These are phyloP conservation scores for Bombus superbus DNA, from an alignment of 1,140 invertebrate species.

Conservation along the genomic window DNA sequence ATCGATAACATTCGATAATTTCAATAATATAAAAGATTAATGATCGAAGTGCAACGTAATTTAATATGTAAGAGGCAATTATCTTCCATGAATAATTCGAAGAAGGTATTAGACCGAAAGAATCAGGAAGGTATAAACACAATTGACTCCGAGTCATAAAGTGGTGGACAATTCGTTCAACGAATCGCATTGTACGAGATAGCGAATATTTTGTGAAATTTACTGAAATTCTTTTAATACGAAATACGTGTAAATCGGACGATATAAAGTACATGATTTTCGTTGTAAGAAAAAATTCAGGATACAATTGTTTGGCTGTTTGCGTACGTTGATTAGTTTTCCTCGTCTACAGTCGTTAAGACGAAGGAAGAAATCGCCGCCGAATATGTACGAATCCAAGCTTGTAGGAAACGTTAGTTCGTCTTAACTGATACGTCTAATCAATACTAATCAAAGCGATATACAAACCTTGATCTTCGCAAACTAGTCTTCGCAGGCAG, in stretches of 20 bases:
- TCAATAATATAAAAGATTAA: neutral
- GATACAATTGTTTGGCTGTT: neutral
- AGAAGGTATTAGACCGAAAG: too few species aligned
- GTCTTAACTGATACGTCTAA: slow-evolving; percentile 7
- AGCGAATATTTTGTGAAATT: too few species aligned
- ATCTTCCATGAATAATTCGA: too few species aligned
- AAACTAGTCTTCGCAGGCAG: neutral
- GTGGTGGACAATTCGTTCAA: too few species aligned
- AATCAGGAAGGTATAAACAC: too few species aligned
- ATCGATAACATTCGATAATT: neutral
- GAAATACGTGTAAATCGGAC: too few species aligned
- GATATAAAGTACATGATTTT: neutral
- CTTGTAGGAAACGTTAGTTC: slow-evolving; percentile 2
- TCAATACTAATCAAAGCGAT: slow-evolving; percentile 35
- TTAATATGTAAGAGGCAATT: too few species aligned
- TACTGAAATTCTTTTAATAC: too few species aligned
- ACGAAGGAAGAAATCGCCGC: neutral
- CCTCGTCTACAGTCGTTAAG: too few species aligned
- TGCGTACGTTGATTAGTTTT: neutral
- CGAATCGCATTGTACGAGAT: too few species aligned
- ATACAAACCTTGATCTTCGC: slow-evolving; percentile 12
- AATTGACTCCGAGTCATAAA: too few species aligned
- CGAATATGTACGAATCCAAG: neutral
- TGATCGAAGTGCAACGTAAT: too few species aligned
- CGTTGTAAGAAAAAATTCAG: neutral